Percentiles rank a stretch among this genome's conserved stretches.
Conservation (phyloP, 2,888 invertebrate species). For the Oxyteleia sp. region DNA sequence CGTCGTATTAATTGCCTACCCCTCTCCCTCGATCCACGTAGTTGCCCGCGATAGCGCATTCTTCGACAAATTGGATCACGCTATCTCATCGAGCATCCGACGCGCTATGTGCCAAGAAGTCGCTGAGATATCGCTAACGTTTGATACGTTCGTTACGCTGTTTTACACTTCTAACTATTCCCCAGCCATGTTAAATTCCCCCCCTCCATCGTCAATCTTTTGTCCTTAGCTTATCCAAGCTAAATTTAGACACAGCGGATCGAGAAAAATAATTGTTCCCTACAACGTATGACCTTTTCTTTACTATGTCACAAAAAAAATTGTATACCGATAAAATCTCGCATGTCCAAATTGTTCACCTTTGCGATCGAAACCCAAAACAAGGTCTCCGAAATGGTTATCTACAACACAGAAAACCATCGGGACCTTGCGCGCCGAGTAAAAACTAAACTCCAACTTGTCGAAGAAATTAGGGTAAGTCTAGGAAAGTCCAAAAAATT, state of each 20-base stretch:
- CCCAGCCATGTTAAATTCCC: too few relatives aligned
- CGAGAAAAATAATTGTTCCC: slow-evolving; percentile 24
- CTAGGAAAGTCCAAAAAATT: slow-evolving; percentile 36
- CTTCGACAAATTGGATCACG: slow-evolving; percentile 87
- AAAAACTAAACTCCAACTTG: slow-evolving; percentile 19
- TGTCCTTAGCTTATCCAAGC: not conserved
- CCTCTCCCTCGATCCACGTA: slow-evolving; percentile 74
- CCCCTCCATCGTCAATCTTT: slow-evolving; percentile 11
- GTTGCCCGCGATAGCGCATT: slow-evolving; percentile 83
- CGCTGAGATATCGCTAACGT: slow-evolving; percentile 75
- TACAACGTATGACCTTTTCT: slow-evolving; percentile 20
- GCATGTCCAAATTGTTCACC: not conserved
- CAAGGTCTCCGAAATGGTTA: not conserved
- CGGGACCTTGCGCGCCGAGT: slow-evolving; percentile 6
- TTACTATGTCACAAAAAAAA: too few relatives aligned
- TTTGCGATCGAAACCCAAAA: too few relatives aligned
- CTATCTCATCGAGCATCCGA: slow-evolving; percentile 80
- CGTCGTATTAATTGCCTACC: slow-evolving; percentile 85
- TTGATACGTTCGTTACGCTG: slow-evolving; percentile 70
- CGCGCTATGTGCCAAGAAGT: slow-evolving; percentile 76
- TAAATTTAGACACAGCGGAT: not conserved
- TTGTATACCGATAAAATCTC: too few relatives aligned
- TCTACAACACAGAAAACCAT: not conserved
- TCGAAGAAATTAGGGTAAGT: slow-evolving; percentile 47
- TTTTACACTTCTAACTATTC: too few relatives aligned